Base-by-base conservation (phyloP, 2,888 invertebrate genomes). In the Molorchus minor region DNA sequence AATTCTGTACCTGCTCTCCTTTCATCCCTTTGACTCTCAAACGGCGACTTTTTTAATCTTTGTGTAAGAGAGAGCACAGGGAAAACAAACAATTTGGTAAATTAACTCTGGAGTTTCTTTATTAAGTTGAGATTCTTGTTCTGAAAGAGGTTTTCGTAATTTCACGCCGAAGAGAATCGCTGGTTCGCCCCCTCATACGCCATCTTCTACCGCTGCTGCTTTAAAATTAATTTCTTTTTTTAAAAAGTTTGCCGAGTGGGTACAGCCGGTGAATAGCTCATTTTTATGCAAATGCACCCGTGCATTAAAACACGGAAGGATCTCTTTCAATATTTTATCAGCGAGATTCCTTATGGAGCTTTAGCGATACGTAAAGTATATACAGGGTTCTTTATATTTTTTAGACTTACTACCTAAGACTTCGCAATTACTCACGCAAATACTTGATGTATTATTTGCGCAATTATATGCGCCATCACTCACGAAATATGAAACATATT, bases 201-300 rank as follows among this genome's bases (percentile, higher is more conserved):
- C 25, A 8, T 25, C 25, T 25, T 8, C 8, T 25, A 5, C 49
- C 12, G 13, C 30, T 15, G 20, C 3, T 15, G 17, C 47, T 29
- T 25, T 40, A 40, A 52, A 49, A 49, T 49, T 49, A 49, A 49
- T 49, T 49, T 49, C 20, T n/a, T 49, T 49, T 49, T 49, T 47
- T 12, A 21, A 29, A 36, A 21, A 12, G 19, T 25, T 29, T 40
- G n/a, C n/a, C 41, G 16, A 17, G 30, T 16, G 35, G 29, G 25
- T n/a, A n/a, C n/a, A 30, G 29, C 19, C 25, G 10, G 30, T 17
- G 41, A 29, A 13, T 17, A 52, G 15, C 41, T 41, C 41, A 52
- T 52, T 41, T 52, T 41, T 52, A 52, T 52, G 52, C 52, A 52
- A 52, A 52, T 52, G 52, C 52, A 52, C n/a, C 10, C 17, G 19